Base-by-base conservation (phyloP, 2,113 vertebrate species). In the Clarias batrachus region DNA sequence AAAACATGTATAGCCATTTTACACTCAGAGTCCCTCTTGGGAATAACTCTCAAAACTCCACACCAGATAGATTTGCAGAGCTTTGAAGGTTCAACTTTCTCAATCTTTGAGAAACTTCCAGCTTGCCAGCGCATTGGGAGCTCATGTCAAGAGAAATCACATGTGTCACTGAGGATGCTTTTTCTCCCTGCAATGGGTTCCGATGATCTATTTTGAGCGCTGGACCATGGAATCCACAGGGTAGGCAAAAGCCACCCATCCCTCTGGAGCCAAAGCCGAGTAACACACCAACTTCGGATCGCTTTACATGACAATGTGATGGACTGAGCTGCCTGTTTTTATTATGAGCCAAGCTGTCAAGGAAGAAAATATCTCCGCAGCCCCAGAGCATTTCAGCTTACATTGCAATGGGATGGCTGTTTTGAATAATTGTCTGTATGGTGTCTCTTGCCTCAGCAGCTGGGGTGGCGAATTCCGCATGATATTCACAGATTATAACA, bases 201-300 rank as follows among this genome's bases (percentile, higher is more conserved):
- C 90, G 91, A 91, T 94, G 94, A 94, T 92, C 93, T 96, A 95
- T 95, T 95, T 94, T 94, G 93, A 94, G 93, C 91, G 89, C 87
- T 87, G 93, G 92, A 94, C 93, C 92, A 93, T 92, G 93, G 91
- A 91, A 93, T 94, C 92, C 92, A 93, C 94, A 90, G 91, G 93
- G 92, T 89, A 92, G 91, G 93, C 91, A 93, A 94, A 94, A 92
- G 91, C 90, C 87, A 89, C 91, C 89, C 88, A 92, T 89, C 85
- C 92, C 92, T 89, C 91, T 88, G 90, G 93, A 93, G 90, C 90
- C 81, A 80, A 79, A 84, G 90, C 83, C 89, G 92, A 90, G 86
- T 81, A 91, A 90, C 91, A 89, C 87, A 88, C 90, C 89, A 85
- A 90, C 80, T 91, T 68, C 59, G 83, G 91, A 92, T 94, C 91